Evolutionary conservation across 2,797 vertebrate species (phyloP), one percentile per base, ranked within the genome.

Genomic region (Paramormyrops hopkinsi): DNA sequence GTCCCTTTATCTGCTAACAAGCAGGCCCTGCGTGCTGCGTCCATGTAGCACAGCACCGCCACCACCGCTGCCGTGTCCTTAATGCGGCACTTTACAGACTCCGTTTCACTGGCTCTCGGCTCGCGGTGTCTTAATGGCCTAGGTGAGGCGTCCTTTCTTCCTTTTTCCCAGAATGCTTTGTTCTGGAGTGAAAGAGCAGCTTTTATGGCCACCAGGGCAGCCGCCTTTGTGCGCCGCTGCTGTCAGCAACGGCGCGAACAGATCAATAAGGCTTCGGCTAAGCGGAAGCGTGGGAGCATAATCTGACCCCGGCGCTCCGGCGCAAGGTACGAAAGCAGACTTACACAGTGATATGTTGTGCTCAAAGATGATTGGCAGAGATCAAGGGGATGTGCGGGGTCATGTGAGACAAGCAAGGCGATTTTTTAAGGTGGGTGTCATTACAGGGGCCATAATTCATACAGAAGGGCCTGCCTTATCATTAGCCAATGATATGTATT

Each of bases 161-260:
- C 12, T 65, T 85, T 33, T 69, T 89, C 88, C 56, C 79, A 89
- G 88, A 62, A 65, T 29, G 82, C 79, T 85, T 69, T 89, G 54
- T 85, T 86, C 79, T 69, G 82, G 62, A 54, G 79, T 62, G 54
- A 44, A 89, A 29, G 88, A 37, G 56, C 22, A 9, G 51, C 51
- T 86, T 56, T 86, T 56, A 41, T 51, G 25, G 51, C 85, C 29
- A 53, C 33, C 51, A 0, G 46, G 44, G 51, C 85, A 25, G 56
- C 25, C 14, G 54, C 29, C 84, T 89, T 87, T 69, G 54, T 48
- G 56, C 3, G 17, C 44, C 44, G 62, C 53, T 62, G 37, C 19
- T 50, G 54, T 85, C 88, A 19, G 54, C 19, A 65, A 85, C 7
- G 50, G 17, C 53, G 6, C n/a, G 53, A 29, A 59, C 51, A 69